A percentile compares a stretch with the other conserved stretches of the same genome.
Conservation (phyloP, 2,888 invertebrate genomes). For the Amphipyra berbera region DNA sequence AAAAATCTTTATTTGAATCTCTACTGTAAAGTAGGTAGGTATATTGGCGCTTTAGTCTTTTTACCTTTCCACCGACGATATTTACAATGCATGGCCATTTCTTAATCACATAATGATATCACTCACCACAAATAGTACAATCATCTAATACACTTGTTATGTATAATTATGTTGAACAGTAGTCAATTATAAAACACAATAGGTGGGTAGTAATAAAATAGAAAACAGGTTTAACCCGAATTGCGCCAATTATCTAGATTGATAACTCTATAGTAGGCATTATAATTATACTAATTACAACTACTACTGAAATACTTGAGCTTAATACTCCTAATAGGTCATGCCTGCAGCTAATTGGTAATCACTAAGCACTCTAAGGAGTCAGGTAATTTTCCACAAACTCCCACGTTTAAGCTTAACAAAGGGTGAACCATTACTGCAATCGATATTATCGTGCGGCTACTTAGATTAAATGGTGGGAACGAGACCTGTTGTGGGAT, state of each 20-base stretch:
- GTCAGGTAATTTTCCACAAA: constrained; percentile 59
- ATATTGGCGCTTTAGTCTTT: no score
- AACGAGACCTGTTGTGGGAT: constrained; percentile 48
- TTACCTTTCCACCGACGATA: no score
- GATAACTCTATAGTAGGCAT: background rate
- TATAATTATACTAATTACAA: constrained; percentile 10
- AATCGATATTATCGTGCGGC: constrained; percentile 58
- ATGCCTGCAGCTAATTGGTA: constrained; percentile 60
- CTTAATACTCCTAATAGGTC: constrained; percentile 49
- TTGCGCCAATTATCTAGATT: background rate
- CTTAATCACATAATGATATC: constrained; percentile 13
- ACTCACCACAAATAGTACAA: background rate
- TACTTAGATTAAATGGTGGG: constrained; percentile 57
- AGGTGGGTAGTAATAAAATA: background rate
- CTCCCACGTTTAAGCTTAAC: constrained; percentile 62
- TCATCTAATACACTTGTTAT: constrained; percentile 8
- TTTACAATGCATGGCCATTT: constrained; percentile 15
- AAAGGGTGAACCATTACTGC: constrained; percentile 56
- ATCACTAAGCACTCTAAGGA: constrained; percentile 43
- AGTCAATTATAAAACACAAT: background rate
- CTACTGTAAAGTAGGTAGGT: no score
- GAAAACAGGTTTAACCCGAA: background rate
- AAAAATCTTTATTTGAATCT: no score
- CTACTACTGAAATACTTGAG: constrained; percentile 9
- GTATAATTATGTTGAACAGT: constrained; percentile 4